Conservation (phyloP, 2,888 invertebrate genomes). For the Laspeyria flexula region DNA sequence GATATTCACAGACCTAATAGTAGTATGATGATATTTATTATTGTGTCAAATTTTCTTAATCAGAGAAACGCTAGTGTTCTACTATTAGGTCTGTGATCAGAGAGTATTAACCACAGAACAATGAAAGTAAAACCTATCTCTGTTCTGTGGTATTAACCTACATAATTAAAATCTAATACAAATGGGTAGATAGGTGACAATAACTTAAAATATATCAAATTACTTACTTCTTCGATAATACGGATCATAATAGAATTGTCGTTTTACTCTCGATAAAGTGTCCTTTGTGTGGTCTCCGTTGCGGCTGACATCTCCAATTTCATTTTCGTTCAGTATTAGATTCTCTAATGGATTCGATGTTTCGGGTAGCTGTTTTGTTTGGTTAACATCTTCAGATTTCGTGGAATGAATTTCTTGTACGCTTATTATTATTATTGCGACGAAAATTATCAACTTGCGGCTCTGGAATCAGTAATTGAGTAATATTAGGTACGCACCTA, state of each 20-base stretch:
- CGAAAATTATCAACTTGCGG: slow-evolving; percentile 21
- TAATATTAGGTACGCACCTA: neutral
- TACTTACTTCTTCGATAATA: slow-evolving; percentile 46
- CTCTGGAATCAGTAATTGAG: slow-evolving; percentile 39
- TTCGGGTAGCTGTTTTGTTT: slow-evolving; percentile 31
- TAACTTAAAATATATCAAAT: too few relatives aligned
- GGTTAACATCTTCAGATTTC: slow-evolving; percentile 17
- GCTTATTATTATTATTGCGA: slow-evolving; percentile 35
- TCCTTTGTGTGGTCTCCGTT: slow-evolving; percentile 33
- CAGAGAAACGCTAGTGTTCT: too few relatives aligned
- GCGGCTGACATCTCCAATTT: slow-evolving; percentile 37
- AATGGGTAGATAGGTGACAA: too few relatives aligned
- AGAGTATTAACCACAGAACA: too few relatives aligned
- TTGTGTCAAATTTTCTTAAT: too few relatives aligned
- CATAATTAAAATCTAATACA: too few relatives aligned
- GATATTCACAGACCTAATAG: too few relatives aligned
- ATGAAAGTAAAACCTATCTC: too few relatives aligned
- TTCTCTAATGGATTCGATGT: slow-evolving; percentile 51
- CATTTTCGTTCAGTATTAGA: slow-evolving; percentile 50
- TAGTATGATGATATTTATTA: too few relatives aligned
- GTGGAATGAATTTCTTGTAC: slow-evolving; percentile 34
- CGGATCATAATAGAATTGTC: slow-evolving; percentile 50
- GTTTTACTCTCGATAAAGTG: slow-evolving; percentile 51
- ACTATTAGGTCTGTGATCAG: too few relatives aligned
- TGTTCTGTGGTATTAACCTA: too few relatives aligned